Conservation (phyloP, 1,140 invertebrate genomes). For the Pomacea maculata region DNA sequence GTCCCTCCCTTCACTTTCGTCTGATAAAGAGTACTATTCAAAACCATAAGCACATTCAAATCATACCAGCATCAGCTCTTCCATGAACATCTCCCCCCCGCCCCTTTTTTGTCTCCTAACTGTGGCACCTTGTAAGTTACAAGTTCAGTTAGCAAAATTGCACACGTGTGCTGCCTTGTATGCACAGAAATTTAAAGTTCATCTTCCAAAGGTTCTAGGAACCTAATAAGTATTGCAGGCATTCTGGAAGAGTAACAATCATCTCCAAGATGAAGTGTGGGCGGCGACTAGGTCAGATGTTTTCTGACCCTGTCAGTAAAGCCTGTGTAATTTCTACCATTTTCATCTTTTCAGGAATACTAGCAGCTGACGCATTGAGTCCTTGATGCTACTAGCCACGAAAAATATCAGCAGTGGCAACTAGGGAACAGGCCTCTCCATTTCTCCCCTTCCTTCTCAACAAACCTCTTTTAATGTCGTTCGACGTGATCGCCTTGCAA, state of each 20-base stretch:
- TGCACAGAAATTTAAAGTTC: constrained; percentile 1
- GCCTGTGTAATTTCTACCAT: constrained; percentile 17
- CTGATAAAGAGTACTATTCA: background rate
- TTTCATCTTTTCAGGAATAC: constrained; percentile 6
- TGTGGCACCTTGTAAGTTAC: constrained; percentile 12
- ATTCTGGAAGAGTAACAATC: constrained; percentile 10
- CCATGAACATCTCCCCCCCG: constrained; percentile 12
- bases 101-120: constrained; percentile 11
- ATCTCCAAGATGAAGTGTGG: constrained; percentile 1
- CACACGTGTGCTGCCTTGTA: constrained; percentile 22
- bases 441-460: constrained; percentile 12
- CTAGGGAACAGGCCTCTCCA: constrained; percentile 22
- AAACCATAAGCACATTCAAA: background rate
- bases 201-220: too few relatives aligned
- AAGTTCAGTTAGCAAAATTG: constrained; percentile 14
- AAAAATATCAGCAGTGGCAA: constrained; percentile 25
- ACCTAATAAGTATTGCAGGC: constrained; percentile 14
- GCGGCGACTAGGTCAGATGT: background rate
- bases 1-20: background rate
- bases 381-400: constrained; percentile 19
- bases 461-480: constrained; percentile 15
- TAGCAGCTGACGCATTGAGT: constrained; percentile 14
- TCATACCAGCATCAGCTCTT: constrained; percentile 9
- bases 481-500: background rate
- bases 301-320: constrained; percentile 1